Base-by-base conservation (phyloP, 92 coral and sea anemone species). In the Epizoanthus fatuus region DNA sequence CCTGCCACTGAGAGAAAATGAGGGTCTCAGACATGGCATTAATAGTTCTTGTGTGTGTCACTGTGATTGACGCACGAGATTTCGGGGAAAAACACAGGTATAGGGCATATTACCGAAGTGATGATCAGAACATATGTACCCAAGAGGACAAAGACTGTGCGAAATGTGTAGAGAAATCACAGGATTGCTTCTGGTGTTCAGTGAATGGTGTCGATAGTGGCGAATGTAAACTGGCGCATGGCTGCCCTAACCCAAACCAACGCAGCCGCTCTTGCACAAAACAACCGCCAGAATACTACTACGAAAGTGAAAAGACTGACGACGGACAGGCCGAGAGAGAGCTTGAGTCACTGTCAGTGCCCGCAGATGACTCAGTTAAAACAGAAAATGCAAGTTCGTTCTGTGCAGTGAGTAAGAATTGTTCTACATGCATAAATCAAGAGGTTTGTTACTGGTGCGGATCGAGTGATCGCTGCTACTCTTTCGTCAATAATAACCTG, bases 361-460 rank as follows among this genome's bases (percentile, higher is more conserved):
- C 8, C 19, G 15, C 49, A 66, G 82, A 77, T 45, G 17, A 56
- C 38, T 35, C 70, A 13, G 51, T 59, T 1, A 20, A 44, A 59
- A 77, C 82, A n/a, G 82, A 60, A 60, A 77, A 77, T 44, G 70
- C 70, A 19, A 77, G 82, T 59, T 42, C 58, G 4, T 77, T 77
- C 29, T 77, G 82, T 44, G 56, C 19, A 4, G 82, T 77, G 57
- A 77, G 82, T 77, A 17, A 20, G 2, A 77, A 77, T 55, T 77
- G 82, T 40, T 77, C 82, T 7, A 19, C 82, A 11, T 77, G 82
- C 20, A 68, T 76, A 15, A 10, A 4, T 19, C 39, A 58, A 44
- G 69, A 76, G 12, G 55, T 76, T 11, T 76, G 81, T 60, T 40
- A 39, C 3, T 76, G 81, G 81, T 76, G 81, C 32, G 38, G 62